Evolutionary conservation across 2,797 vertebrate species (phyloP), one percentile per base, ranked within the genome.

Genomic region (Sus cebifrons): DNA sequence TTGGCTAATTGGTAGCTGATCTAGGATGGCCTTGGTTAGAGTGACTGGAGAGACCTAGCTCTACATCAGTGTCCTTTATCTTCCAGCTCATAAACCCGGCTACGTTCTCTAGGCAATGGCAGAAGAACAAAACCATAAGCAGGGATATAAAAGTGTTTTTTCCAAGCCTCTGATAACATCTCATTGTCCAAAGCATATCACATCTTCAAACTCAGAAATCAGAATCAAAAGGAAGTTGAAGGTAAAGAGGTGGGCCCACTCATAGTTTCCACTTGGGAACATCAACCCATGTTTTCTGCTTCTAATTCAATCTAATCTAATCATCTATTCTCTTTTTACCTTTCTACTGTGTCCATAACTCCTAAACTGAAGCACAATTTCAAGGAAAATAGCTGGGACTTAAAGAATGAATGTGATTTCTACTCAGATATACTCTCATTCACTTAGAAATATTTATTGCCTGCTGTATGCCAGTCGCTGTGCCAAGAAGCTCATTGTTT

Each of bases 401-500:
- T 96, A 85, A 67, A 92, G 27, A 83, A 90, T 96, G 20, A 92
- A 58, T 82, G 74, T 60, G 2, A 85, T 79, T 83, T 92, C 82
- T 70, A 86, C 23, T 56, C 44, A 78, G 23, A 65, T 86, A 32
- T 54, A 71, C 56, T 86, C 73, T 96, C 14, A 49, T 54, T 84
- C 44, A 73, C 67, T 92, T 82, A 82, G 86, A 96, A 82, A 44
- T 92, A 65, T 65, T 74, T 96, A 67, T 77, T 92, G 82, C 36
- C 21, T 84, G 65, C 27, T 82, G 0, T 79, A 78, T 90, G 21
- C 27, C 49, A 83, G 54, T 40, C 36, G 83, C 58, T 77, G 14
- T 85, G 64, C 54, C 88, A 18, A 92, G 64, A 96, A 74, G n/a
- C 14, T 92, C 79, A 6, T 8, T 89, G 65, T 91, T 87, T 87